Base-by-base conservation (phyloP, 2,113 vertebrate genomes). In the Grammomys surdaster region DNA sequence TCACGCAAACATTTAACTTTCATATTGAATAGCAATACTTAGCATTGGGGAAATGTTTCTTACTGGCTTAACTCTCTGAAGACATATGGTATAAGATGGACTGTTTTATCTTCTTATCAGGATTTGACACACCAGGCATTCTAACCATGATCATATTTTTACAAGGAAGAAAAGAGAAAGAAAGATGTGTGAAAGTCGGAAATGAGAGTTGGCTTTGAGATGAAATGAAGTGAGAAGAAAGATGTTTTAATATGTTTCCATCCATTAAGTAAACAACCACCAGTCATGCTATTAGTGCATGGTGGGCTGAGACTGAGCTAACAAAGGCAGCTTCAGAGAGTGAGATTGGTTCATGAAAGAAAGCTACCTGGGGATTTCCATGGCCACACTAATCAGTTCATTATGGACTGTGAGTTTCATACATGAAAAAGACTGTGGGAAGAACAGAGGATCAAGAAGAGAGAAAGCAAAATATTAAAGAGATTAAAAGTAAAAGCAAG, bases 1-100 rank as follows among this genome's bases (percentile, higher is more conserved):
- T 81, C 88, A 85, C 78, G 96, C 26, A 91, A 96, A 98, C 46
- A 89, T 73, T 97, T 98, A 97, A 97, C 96, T 94, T 87, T 97
- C 97, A 98, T 97, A 97, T 98, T 98, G 97, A 97, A 87, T 88
- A 97, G 91, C 95, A 97, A 97, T 87, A 88, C 24, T 90, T 96
- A 96, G 94, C 92, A 76, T 20, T 93, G 92, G 75, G 91, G 93
- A 97, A 98, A 96, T 97, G 43, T 69, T 76, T 95, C 89, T 75
- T 96, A 75, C 93, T 80, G 67, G 94, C 97, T 98, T 97, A 97
- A 98, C 98, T 98, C 94, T 97, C 82, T 97, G 89, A 94, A 97
- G 96, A 96, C 33, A 97, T 80, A 94, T 78, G 89, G 31, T 75
- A 92, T 96, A 12, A 96, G 76, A 76, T 58, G 31, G 43, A 63